Percentiles rank a stretch among this genome's conserved stretches.
Conservation (phyloP, 2,888 invertebrate species). For the Podotricha telesiphe region DNA sequence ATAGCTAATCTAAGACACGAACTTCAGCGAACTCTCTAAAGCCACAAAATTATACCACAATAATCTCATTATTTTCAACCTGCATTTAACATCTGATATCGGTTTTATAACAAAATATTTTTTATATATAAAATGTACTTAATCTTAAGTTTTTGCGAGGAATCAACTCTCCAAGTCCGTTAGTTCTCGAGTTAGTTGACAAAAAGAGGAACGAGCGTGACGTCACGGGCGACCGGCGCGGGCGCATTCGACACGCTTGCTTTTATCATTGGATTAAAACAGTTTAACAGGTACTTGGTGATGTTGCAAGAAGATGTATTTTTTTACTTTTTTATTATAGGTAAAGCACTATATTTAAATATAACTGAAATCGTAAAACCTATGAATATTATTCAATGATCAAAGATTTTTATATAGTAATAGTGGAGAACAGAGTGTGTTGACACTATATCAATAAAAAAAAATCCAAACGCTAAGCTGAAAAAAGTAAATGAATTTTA, state of each 20-base stretch:
- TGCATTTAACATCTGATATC: background rate
- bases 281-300: constrained; percentile 32
- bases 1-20: no score
- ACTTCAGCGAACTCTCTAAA: background rate
- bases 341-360: no score
- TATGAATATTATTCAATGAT: no score
- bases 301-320: constrained; percentile 4
- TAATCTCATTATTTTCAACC: background rate
- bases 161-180: constrained; percentile 13
- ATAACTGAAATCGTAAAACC: no score
- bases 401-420: no score
- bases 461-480: no score
- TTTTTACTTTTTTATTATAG: background rate
- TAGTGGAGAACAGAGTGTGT: no score
- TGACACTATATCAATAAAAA: no score
- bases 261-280: constrained; percentile 43
- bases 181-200: constrained; percentile 36
- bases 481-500: no score
- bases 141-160: constrained; percentile 13
- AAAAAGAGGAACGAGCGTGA: constrained; percentile 49
- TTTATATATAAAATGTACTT: background rate
- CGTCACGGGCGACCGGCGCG: constrained; percentile 55
- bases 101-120: background rate
- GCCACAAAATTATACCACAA: background rate
- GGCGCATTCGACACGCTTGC: constrained; percentile 52